These are phyloP conservation scores for Taphrorychus bicolor DNA, from an alignment of 2,888 invertebrate genomes.

Conservation along the genomic window DNA sequence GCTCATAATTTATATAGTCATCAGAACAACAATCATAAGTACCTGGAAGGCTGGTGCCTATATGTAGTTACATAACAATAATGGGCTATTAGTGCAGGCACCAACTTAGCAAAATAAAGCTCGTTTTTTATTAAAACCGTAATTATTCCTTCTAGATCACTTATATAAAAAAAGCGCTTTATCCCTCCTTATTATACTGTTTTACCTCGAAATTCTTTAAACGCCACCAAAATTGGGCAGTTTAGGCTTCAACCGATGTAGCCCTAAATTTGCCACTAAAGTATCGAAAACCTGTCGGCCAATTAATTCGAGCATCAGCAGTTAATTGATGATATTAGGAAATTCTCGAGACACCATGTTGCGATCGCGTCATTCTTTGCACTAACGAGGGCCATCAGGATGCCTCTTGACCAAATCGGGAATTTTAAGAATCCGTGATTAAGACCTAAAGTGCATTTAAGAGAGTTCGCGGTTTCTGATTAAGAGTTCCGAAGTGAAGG, in stretches of 20 bases:
- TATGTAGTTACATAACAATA: too few relatives aligned
- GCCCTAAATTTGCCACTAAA: background rate
- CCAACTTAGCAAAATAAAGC: too few relatives aligned
- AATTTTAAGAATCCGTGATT: background rate
- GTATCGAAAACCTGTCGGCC: conserved; percentile 4
- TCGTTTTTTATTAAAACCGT: too few relatives aligned
- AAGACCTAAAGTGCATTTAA: background rate
- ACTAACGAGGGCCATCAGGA: background rate
- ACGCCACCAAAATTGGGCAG: too few relatives aligned
- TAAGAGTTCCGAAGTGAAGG: background rate
- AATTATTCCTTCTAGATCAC: too few relatives aligned
- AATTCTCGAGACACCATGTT: background rate
- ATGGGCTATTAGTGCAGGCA: too few relatives aligned
- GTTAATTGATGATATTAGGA: background rate
- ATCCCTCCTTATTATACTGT: too few relatives aligned
- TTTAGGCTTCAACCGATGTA: background rate
- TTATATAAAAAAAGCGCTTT: too few relatives aligned
- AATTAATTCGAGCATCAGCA: background rate
- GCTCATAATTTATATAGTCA: too few relatives aligned
- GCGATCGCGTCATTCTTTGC: background rate
- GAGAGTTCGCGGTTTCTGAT: background rate
- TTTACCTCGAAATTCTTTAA: too few relatives aligned
- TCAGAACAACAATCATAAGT: too few relatives aligned
- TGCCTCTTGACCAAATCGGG: background rate
- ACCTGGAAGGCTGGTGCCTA: too few relatives aligned